Evolutionary conservation across 2,888 invertebrate genomes (phyloP).

Genomic region (Reticulitermes lucifugus): DNA sequence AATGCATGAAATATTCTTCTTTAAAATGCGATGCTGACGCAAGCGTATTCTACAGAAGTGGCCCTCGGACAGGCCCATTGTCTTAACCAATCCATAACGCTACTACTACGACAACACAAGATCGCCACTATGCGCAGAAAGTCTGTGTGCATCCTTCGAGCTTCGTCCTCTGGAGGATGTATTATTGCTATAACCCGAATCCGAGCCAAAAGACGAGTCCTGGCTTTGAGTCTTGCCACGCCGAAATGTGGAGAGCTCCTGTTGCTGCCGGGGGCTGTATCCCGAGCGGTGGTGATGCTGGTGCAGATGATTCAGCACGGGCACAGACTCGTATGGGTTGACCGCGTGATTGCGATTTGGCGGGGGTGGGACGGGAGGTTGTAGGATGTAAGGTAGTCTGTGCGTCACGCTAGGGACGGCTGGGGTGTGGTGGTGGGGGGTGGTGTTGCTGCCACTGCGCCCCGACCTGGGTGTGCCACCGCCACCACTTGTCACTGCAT

Average conservation of each 20-base stretch:
- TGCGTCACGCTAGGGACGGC: slow-evolving; percentile 52
- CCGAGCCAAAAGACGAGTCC: slow-evolving; percentile 85
- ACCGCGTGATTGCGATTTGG: slow-evolving; percentile 58
- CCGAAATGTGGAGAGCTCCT: slow-evolving; percentile 59
- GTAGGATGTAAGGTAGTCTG: slow-evolving; percentile 54
- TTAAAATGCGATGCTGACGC: not conserved
- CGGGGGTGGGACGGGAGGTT: slow-evolving; percentile 47
- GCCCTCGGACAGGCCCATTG: too few species aligned
- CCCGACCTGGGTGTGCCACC: slow-evolving; percentile 65
- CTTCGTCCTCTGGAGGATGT: slow-evolving; percentile 73
- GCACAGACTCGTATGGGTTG: slow-evolving; percentile 75
- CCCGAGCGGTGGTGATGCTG: slow-evolving; percentile 56
- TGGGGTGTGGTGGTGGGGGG: slow-evolving; percentile 56
- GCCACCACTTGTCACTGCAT: slow-evolving; percentile 69
- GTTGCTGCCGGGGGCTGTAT: slow-evolving; percentile 56
- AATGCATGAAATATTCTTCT: too few species aligned
- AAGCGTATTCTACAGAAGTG: not conserved
- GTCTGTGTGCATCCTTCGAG: slow-evolving; percentile 51
- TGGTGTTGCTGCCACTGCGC: slow-evolving; percentile 58
- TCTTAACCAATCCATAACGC: too few species aligned
- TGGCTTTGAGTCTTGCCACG: slow-evolving; percentile 73
- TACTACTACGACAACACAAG: slow-evolving; percentile 51
- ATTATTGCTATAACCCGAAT: slow-evolving; percentile 88
- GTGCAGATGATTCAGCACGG: slow-evolving; percentile 71
- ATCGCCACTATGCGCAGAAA: slow-evolving; percentile 51